Conservation (phyloP, 2,113 vertebrate species). For the Peromyscus leucopus region DNA sequence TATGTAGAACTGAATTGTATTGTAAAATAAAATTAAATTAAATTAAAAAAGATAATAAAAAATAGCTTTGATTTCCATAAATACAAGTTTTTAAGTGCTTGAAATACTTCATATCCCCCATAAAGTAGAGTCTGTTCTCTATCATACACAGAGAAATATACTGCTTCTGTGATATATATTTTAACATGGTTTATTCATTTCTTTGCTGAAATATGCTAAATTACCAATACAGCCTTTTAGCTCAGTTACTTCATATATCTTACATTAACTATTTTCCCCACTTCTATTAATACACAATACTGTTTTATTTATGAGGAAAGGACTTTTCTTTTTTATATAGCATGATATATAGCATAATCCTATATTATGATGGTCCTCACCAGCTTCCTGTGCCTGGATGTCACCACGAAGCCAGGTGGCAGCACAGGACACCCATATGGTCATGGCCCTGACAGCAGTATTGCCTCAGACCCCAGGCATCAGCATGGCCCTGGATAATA, state of each 20-base stretch:
- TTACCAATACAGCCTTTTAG: background rate
- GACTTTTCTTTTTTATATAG: background rate
- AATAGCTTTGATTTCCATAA: constrained; percentile 9
- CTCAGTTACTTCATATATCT: background rate
- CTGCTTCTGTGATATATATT: background rate
- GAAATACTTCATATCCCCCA: constrained; percentile 8
- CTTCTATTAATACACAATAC: background rate
- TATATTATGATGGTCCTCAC: background rate
- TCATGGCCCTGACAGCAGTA: no score
- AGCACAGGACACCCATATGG: no score
- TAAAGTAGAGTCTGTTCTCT: background rate
- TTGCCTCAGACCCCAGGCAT: no score
- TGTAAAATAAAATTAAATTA: no score
- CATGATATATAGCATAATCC: background rate
- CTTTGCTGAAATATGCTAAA: background rate
- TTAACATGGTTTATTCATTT: background rate
- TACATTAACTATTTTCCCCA: background rate
- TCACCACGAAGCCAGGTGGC: no score
- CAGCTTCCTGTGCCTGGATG: no score
- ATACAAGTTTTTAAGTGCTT: background rate
- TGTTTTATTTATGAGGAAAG: background rate
- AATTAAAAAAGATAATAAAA: background rate
- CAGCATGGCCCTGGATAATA: no score
- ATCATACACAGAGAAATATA: background rate
- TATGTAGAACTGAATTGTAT: no score